Percentiles rank a stretch among this genome's conserved stretches.
These are phyloP conservation scores for Ficedula albicollis DNA, from an alignment of 2,797 vertebrate species.

Conservation along the genomic window DNA sequence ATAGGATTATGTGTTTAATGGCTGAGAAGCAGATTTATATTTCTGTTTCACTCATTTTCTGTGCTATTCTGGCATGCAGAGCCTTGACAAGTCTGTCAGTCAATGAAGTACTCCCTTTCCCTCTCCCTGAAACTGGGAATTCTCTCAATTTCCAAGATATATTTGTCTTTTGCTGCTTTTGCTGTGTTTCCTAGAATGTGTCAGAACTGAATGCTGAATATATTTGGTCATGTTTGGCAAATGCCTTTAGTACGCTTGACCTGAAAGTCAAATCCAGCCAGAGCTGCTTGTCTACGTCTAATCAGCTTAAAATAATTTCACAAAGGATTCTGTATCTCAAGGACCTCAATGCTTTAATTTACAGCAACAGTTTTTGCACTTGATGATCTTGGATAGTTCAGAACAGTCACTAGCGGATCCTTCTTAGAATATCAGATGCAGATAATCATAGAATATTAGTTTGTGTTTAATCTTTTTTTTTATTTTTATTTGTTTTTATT, in stretches of 20 bases:
- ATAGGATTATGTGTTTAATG: neutral
- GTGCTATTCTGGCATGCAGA: neutral
- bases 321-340: neutral
- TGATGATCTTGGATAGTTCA: neutral
- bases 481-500: neutral
- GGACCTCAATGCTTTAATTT: neutral
- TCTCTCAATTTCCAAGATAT: neutral
- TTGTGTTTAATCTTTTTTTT: neutral
- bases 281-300: neutral
- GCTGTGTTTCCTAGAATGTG: neutral
- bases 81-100: neutral
- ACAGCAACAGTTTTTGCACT: neutral
- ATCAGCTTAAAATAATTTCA: neutral
- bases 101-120: neutral
- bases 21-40: neutral
- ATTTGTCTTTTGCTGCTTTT: neutral
- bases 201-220: neutral
- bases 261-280: neutral
- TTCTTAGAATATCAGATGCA: neutral
- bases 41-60: neutral
- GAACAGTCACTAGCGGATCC: neutral
- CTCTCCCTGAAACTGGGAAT: neutral
- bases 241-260: too few species aligned
- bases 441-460: neutral
- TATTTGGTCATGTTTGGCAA: neutral